A percentile compares a stretch with the other conserved stretches of the same genome.
Evolutionary conservation across 2,888 invertebrate species (phyloP).

Genomic region (Drosophila greeni): DNA sequence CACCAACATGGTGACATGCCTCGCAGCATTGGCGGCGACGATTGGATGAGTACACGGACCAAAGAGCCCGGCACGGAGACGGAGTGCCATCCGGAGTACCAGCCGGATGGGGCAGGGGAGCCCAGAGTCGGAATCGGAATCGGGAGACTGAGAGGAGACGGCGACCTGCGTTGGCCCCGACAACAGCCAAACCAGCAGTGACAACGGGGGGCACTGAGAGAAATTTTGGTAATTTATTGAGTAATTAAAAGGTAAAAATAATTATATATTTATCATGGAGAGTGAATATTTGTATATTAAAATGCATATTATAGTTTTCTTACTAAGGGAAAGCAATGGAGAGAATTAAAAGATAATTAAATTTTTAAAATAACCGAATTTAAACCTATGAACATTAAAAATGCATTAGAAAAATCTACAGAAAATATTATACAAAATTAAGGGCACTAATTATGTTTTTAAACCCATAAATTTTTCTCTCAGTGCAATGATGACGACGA

Average conservation of each 20-base stretch:
- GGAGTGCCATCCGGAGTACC: constrained; percentile 17
- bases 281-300: too few relatives aligned
- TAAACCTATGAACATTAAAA: background rate
- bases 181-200: constrained; percentile 30
- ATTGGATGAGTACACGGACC: constrained; percentile 30
- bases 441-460: background rate
- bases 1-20: constrained; percentile 42
- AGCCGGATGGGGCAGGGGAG: background rate
- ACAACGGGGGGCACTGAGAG: constrained; percentile 12
- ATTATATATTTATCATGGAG: background rate
- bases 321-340: background rate
- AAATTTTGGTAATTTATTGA: background rate
- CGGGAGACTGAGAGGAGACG: constrained; percentile 23
- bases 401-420: fast-evolving
- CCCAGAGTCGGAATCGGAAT: background rate
- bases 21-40: constrained; percentile 39
- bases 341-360: background rate
- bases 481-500: constrained; percentile 31
- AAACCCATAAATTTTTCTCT: background rate
- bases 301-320: background rate
- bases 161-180: constrained; percentile 60
- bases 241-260: background rate
- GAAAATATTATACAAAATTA: background rate
- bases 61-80: background rate
- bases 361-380: background rate